Evolutionary conservation across 2,888 invertebrate species (phyloP).

Genomic region (Ctenicera cuprea): DNA sequence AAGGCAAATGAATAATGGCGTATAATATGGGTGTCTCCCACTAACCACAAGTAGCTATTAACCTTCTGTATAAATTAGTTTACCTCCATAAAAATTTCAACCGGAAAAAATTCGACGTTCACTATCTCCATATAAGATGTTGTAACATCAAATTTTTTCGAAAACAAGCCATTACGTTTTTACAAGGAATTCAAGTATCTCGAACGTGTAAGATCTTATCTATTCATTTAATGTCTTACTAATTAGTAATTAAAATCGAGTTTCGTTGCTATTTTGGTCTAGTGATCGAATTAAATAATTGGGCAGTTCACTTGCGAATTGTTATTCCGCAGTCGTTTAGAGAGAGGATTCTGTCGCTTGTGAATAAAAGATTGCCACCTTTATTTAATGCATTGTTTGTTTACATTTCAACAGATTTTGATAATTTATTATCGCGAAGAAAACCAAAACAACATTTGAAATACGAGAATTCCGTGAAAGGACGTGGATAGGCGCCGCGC

Average conservation of each 20-base stretch:
- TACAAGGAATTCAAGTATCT: slow-evolving; percentile 32
- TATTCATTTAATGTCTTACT: slow-evolving; percentile 32
- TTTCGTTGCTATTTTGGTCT: slow-evolving; percentile 30
- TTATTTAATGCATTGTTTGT: slow-evolving; percentile 2
- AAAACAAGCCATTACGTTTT: slow-evolving; percentile 34
- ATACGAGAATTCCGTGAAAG: slow-evolving; percentile 25
- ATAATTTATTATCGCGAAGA: background rate
- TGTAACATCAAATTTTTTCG: slow-evolving; percentile 21
- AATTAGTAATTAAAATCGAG: slow-evolving; percentile 49
- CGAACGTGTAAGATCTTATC: slow-evolving; percentile 30
- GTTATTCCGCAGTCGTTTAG: background rate
- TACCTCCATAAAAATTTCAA: slow-evolving; percentile 19
- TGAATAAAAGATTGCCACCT: background rate
- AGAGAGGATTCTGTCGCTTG: background rate
- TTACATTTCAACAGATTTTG: slow-evolving; percentile 18
- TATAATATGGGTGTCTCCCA: slow-evolving; percentile 62
- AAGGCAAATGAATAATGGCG: slow-evolving; percentile 60
- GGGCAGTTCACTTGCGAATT: background rate
- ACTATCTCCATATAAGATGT: slow-evolving; percentile 16
- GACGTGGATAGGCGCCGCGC: slow-evolving; percentile 25
- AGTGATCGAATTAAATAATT: slow-evolving; percentile 37
- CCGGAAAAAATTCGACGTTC: slow-evolving; percentile 19
- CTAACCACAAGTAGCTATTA: slow-evolving; percentile 53
- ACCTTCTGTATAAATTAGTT: slow-evolving; percentile 54
- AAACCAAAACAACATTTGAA: slow-evolving; percentile 5